Evolutionary conservation across 1,140 invertebrate species (phyloP), one percentile per base, ranked within the genome.

Genomic region (Frieseomelitta varia): DNA sequence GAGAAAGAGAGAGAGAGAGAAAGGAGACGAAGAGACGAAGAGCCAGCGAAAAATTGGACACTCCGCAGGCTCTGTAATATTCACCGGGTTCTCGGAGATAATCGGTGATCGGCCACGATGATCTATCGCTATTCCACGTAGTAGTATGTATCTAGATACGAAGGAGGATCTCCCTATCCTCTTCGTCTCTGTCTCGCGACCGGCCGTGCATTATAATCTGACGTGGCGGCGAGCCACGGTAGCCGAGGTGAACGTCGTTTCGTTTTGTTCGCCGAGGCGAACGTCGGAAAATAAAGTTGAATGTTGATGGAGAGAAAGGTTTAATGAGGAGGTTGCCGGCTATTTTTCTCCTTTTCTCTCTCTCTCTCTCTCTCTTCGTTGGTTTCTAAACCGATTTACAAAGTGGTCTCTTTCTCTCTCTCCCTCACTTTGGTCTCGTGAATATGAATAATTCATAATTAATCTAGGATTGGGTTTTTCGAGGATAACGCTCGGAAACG

Each of bases 391-490:
- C 11, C 61, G 73, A 76, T 76, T 76, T 68, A 34, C n/a, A n/a
- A n/a, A 39, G 39, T 39, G 6, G 4, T 55, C 71, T 58, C 56
- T 58, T 19, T 58, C 56, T 58, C 21, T 58, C 56, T 58, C 21
- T 24, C 19, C 24, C 8, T 58, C 10, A 8, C 19, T 24, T 8
- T 24, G 8, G 15, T 10, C 61, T 82, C 75, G 53, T 78, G 81
- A 83, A 83, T 83, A 83, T 71, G 81, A 83, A 83, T 78, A 78
- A 83, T 83, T 78, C 67, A 78, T 83, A 78, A 78, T 83, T 71
- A 78, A 83, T 83, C 81, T 27, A 72, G 67, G 81, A 84, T 71
- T 71, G 56, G 76, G 4, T 55, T 56, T 76, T 68, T 56, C 55
- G 80, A 55, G 73, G 34, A 81, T 76, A 82, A 56, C 61, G 51